Base-by-base conservation (phyloP, 2,797 vertebrate genomes). In the Mallotus villosus region DNA sequence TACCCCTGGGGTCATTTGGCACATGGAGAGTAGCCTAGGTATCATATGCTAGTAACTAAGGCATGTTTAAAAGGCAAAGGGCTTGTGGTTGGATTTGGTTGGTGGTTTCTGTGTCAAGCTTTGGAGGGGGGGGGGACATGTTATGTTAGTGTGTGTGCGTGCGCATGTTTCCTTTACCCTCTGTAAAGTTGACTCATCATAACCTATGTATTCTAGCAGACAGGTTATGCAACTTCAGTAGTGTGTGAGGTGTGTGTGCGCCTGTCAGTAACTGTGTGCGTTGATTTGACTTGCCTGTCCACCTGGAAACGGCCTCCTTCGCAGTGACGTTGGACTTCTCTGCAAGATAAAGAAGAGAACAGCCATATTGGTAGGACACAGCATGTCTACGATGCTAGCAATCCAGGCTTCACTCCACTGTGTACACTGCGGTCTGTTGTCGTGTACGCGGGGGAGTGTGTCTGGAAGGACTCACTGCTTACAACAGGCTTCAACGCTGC, bases 271-370 rank as follows among this genome's bases (percentile, higher is more conserved):
- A 71, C 8, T 66, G 17, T 71, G 51, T 64, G 63, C 53, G 74
- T 3, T 5, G 22, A 69, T 1, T 57, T 17, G n/a, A 92, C 95
- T 77, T 75, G 98, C 97, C 97, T 73, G 97, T 99, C 98, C 97
- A 99, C 79, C 97, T 94, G 64, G 96, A 96, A 72, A 94, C 96
- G 2, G 97, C 96, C 59, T 97, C 96, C 89, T 96, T 99, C 62
- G 97, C 95, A n/a, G 94, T 83, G 78, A 90, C 88, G 82, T 96
- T 98, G 79, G 92, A 90, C 84, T 95, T 94, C 75, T 92, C 98
- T 99, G 89, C 25, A 88, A 90, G 78, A 89, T n/a, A 86, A 41
- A 77, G 24, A 1, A n/a, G 51, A 55, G 41, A 46, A 14, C 41
- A 3, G 41, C 41, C 41, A 46, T 46, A 2, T 14, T 46, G 41